phyloP scores from a whole-genome alignment of 2,113 vertebrate genomes.

The Acanthisitta chloris region DNA sequence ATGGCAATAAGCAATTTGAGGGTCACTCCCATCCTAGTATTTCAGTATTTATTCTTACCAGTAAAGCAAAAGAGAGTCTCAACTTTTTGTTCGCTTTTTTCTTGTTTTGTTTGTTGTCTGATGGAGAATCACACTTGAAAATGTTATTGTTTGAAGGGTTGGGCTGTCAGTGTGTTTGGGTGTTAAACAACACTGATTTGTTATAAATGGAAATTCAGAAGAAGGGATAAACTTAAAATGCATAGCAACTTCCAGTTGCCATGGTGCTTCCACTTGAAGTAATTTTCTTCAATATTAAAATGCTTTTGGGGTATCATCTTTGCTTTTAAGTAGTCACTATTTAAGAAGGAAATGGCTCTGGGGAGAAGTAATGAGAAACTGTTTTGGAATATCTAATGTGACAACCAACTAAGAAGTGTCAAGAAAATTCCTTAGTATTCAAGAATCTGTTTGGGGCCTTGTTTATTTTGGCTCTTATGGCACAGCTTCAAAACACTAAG shows the following conservation, averaged over 20 bases:
- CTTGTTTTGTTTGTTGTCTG: neutral
- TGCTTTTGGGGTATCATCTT: neutral
- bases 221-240: neutral
- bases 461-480: neutral
- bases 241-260: constrained; percentile 43
- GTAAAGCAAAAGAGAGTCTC: neutral
- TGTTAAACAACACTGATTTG: neutral
- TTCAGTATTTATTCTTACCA: neutral
- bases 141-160: neutral
- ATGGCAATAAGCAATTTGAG: neutral
- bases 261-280: constrained; percentile 22
- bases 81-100: neutral
- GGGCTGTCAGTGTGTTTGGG: neutral
- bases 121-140: neutral
- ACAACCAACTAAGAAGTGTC: neutral
- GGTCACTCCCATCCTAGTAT: neutral
- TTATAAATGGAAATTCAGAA: constrained; percentile 36
- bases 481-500: neutral
- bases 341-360: neutral
- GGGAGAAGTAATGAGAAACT: neutral
- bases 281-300: neutral
- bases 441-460: neutral
- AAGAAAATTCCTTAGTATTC: neutral
- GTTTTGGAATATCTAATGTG: neutral
- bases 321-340: constrained; percentile 7